Evolutionary conservation across 1,140 invertebrate genomes (phyloP).

Genomic region (Eumeta japonica): DNA sequence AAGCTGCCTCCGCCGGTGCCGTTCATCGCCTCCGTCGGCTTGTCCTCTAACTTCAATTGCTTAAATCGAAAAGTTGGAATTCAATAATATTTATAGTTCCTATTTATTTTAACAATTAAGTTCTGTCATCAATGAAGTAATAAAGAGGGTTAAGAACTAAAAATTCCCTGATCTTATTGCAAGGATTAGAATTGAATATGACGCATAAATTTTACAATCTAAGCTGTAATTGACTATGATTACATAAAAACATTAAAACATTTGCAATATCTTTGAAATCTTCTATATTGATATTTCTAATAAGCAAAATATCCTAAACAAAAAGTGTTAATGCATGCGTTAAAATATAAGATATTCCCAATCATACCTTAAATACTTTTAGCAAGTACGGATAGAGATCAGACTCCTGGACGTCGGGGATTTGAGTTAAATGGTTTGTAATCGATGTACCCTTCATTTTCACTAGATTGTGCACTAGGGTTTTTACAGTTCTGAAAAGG

Average conservation of each 20-base stretch:
- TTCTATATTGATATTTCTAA: too few species aligned
- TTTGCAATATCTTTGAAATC: conserved; percentile 2
- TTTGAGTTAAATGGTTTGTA: conserved; percentile 74
- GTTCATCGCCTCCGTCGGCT: conserved; percentile 28
- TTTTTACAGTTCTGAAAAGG: conserved; percentile 79
- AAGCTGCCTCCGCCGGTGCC: too few species aligned
- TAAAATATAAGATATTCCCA: too few species aligned
- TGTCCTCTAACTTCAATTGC: conserved; percentile 54
- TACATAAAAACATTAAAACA: conserved; percentile 5
- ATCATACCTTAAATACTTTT: conserved; percentile 68
- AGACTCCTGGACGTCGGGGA: conserved; percentile 77
- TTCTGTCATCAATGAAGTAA: conserved; percentile 16
- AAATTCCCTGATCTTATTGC: too few species aligned
- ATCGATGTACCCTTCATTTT: conserved; percentile 75
- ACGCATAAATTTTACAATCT: too few species aligned
- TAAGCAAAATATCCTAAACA: too few species aligned
- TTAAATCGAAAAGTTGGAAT: too few species aligned
- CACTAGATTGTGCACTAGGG: conserved; percentile 82
- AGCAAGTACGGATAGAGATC: conserved; percentile 79
- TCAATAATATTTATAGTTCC: conserved; percentile 21
- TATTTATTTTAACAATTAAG: conserved; percentile 29
- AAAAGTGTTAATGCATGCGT: too few species aligned
- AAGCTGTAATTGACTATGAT: too few species aligned
- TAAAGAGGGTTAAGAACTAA: too few species aligned
- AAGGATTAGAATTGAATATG: too few species aligned